Evolutionary conservation across 2,797 vertebrate genomes (phyloP), one percentile per base, ranked within the genome.

Genomic region (Lepus townsendii): DNA sequence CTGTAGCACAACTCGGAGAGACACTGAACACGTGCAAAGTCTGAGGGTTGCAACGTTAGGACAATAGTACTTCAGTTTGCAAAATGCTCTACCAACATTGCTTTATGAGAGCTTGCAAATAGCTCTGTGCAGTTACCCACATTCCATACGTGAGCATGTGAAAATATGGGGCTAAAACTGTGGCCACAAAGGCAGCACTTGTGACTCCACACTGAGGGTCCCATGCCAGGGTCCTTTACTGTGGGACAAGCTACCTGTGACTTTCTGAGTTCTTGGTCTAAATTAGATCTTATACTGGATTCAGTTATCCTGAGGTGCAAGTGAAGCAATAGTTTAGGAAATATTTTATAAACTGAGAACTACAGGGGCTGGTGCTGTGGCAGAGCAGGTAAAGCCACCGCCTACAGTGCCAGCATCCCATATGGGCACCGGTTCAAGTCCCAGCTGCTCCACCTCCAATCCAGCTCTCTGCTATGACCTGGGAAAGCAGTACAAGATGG

Each of bases 321-420:
- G 77, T 88, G 78, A 94, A 80, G 63, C 38, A 84, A 73, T 57
- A 30, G 57, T 69, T 92, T 72, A 78, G 62, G 83, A 90, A 80
- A 60, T 38, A 65, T 7, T 78, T 93, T 24, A 78, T n/a, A 88
- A 90, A 86, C 27, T 57, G 80, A 78, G 73, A 89, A 86, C 6
- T 79, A 8, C 63, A 83, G 62, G 54, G 54, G 13, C 54, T 10
- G 16, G 14, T 2, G 14, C 54, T 14, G 54, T 57, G 54, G 54
- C 54, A 57, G 13, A 57, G 54, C 17, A 19, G 54, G 3, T 57
- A 57, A 57, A 19, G 54, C 17, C 14, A 3, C 17, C 2, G 16
- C 54, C 54, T 57, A 14, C 54, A 57, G 13, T 14, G 13, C 54
- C 14, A 13, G 54, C 13, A 57, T 57, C 54, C 54, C 54, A 57